Evolutionary conservation across 2,113 vertebrate species (phyloP), one percentile per base, ranked within the genome.

Genomic region (Neotoma lepida): DNA sequence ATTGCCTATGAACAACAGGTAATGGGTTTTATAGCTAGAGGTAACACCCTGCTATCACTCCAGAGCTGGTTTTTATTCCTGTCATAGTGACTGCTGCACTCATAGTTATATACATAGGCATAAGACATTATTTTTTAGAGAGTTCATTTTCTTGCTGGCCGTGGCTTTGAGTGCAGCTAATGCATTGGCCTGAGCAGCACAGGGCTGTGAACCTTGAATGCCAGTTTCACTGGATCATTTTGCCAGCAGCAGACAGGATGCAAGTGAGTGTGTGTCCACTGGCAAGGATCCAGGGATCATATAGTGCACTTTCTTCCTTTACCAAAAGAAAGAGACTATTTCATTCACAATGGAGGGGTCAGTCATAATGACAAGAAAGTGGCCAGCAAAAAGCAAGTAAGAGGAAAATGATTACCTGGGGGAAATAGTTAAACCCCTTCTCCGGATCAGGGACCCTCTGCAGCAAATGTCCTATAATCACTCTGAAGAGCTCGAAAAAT

Each of bases 221-320:
- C 98, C 99, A 99, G 97, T 99, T 99, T 97, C 46, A 98, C 82
- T 99, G 99, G 46, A 97, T 98, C 98, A 99, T 99, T 98, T 98
- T 99, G 4, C 98, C 99, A 14, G 98, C 97, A 18, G 98, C 98
- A 28, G 99, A 99, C 90, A 99, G 96, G 66, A 98, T 99, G 90
- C 99, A 98, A 49, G 99, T 99, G 97, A 99, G 99, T 97, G 99
- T 99, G 68, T 98, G 98, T 5, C 99, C 99, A 54, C 99, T 98
- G 6, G 99, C 99, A 35, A 99, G 99, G 86, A 99, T 99, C 98
- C 98, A 99, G 0, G 98, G 99, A 4, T 99, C 99, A 97, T 98
- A 99, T 95, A 99, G 98, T 88, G 98, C 97, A 96, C 98, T 98
- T 97, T 96, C 97, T 14, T 97, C 97, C 98, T 98, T 96, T 41